These are phyloP conservation scores for Odontomachus brunneus DNA, from an alignment of 1,140 invertebrate genomes.

Conservation along the genomic window DNA sequence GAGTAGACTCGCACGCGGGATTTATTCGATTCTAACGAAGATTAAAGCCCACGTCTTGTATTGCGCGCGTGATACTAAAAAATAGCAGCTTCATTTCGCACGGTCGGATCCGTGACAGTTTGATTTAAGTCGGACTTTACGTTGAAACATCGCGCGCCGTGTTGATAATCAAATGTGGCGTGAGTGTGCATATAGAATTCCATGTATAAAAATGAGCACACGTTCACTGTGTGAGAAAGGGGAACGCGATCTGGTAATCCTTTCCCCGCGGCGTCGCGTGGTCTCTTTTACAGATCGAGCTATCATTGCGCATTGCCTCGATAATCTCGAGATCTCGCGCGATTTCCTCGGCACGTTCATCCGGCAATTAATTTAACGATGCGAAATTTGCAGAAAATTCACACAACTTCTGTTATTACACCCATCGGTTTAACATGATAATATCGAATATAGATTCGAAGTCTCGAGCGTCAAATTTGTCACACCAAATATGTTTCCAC, in stretches of 20 bases:
- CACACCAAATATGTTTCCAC: no score
- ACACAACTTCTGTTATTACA: neutral
- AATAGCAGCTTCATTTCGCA: neutral
- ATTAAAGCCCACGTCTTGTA: no score
- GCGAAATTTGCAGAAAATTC: no score
- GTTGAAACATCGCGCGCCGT: neutral
- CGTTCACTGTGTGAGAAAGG: neutral
- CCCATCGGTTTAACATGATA: neutral
- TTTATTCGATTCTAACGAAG: no score
- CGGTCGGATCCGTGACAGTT: neutral
- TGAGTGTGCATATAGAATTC: neutral
- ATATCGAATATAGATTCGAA: no score
- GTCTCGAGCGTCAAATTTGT: no score
- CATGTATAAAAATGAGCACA: conserved; percentile 1
- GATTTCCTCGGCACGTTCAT: neutral
- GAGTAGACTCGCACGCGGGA: neutral
- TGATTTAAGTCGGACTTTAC: neutral
- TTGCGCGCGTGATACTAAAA: neutral
- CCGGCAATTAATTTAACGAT: neutral
- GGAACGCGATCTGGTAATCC: neutral
- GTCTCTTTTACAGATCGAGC: neutral
- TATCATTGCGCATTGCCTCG: neutral
- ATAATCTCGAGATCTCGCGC: neutral
- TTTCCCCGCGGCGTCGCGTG: neutral
- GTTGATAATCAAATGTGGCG: conserved; percentile 21